Percentiles rank a stretch among this genome's conserved stretches.
These are phyloP conservation scores for Pogonomyrmex barbatus DNA, from an alignment of 1,140 invertebrate genomes.

Conservation along the genomic window DNA sequence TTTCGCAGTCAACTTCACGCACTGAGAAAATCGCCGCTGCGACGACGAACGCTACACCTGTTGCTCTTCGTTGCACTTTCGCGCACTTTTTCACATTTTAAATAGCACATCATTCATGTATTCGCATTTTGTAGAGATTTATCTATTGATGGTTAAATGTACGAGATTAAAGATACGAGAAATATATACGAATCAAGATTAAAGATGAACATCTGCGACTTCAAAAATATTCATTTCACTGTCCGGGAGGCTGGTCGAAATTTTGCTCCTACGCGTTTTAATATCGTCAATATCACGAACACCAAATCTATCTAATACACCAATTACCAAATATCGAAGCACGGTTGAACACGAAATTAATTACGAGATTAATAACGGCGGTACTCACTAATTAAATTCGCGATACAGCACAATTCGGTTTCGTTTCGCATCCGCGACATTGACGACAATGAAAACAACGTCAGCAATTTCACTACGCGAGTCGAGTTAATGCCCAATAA, in stretches of 20 bases:
- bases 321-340: too few species aligned
- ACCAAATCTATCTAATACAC: too few species aligned
- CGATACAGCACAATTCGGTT: too few species aligned
- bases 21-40: neutral
- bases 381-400: too few species aligned
- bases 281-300: too few species aligned
- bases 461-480: too few species aligned
- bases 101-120: neutral
- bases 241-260: neutral
- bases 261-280: neutral
- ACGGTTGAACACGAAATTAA: too few species aligned
- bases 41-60: slow-evolving; percentile 6
- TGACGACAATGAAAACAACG: too few species aligned
- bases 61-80: neutral
- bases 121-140: neutral
- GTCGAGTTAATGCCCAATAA: too few species aligned
- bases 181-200: neutral
- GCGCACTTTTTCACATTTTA: neutral
- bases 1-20: neutral
- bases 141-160: neutral
- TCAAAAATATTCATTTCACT: too few species aligned
- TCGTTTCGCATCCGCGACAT: too few species aligned
- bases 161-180: neutral
- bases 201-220: neutral
- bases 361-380: too few species aligned